A percentile compares a stretch with the other conserved stretches of the same genome.
Conservation (phyloP, 2,888 invertebrate species). For the Trachelus tabidus region DNA sequence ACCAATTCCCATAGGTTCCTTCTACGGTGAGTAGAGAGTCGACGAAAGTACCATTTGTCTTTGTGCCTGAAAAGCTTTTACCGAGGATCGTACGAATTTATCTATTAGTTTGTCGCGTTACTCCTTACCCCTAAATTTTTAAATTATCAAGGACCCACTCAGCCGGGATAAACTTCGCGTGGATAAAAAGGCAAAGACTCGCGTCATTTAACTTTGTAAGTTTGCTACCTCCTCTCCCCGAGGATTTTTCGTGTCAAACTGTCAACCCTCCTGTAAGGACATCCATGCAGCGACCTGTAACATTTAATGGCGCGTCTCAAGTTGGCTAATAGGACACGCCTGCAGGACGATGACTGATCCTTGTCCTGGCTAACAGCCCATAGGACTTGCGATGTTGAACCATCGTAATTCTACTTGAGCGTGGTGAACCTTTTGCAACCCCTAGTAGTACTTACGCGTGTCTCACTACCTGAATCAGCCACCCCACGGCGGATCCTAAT, state of each 20-base stretch:
- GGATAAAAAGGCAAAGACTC: no score
- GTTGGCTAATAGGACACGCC: slow-evolving; percentile 28
- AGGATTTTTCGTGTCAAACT: not conserved
- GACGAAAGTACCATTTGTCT: not conserved
- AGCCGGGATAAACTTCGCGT: no score
- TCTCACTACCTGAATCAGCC: not conserved
- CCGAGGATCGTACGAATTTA: not conserved
- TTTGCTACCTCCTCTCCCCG: not conserved
- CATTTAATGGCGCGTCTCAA: slow-evolving; percentile 31
- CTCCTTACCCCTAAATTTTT: not conserved
- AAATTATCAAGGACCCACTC: not conserved
- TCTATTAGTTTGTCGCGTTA: not conserved
- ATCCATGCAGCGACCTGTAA: slow-evolving; percentile 14
- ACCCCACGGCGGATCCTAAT: not conserved
- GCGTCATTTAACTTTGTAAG: not conserved
- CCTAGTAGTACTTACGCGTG: not conserved
- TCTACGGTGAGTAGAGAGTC: slow-evolving; percentile 69
- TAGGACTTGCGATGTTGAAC: slow-evolving; percentile 12
- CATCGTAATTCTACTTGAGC: not conserved
- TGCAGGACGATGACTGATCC: slow-evolving; percentile 28
- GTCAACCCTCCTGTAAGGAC: not conserved
- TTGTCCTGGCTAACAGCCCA: slow-evolving; percentile 26
- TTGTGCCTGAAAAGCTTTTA: not conserved
- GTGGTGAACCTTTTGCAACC: not conserved
- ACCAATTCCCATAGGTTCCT: slow-evolving; percentile 73